phyloP scores from a whole-genome alignment of 2,113 vertebrate species.

The Ranitomeya imitator region DNA sequence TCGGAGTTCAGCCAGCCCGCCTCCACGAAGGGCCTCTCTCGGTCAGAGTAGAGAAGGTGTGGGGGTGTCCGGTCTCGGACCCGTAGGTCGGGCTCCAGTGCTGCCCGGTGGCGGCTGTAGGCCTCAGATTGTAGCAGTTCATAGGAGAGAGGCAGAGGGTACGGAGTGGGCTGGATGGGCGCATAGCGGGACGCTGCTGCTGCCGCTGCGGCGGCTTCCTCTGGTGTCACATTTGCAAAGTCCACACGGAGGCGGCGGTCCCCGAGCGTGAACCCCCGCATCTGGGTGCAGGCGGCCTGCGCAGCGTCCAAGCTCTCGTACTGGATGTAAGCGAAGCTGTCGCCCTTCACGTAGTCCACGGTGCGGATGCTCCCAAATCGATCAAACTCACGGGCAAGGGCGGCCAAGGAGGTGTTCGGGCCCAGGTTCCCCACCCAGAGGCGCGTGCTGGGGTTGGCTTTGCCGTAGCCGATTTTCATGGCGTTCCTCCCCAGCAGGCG shows the following conservation, averaged over 20 bases:
- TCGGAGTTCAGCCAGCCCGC: conserved; percentile 86
- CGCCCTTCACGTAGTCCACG: conserved; percentile 96
- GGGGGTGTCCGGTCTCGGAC: conserved; percentile 85
- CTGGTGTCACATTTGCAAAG: conserved; percentile 86
- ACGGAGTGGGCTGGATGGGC: conserved; percentile 83
- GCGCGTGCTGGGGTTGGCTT: conserved; percentile 93
- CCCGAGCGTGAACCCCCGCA: conserved; percentile 92
- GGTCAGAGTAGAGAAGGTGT: conserved; percentile 80
- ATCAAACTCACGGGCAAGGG: conserved; percentile 93
- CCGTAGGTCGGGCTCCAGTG: conserved; percentile 87
- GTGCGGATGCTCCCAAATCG: conserved; percentile 96
- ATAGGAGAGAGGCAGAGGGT: conserved; percentile 80
- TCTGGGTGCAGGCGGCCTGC: conserved; percentile 93
- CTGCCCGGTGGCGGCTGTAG: conserved; percentile 84
- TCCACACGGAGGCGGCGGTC: conserved; percentile 91
- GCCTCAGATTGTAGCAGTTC: conserved; percentile 82
- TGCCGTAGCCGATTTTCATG: conserved; percentile 96
- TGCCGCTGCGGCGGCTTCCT: conserved; percentile 72
- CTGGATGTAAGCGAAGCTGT: conserved; percentile 96
- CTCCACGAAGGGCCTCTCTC: conserved; percentile 82
- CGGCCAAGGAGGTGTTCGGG: conserved; percentile 86
- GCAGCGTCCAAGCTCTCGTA: conserved; percentile 95
- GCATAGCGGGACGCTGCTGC: conserved; percentile 63
- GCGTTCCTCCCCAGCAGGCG: conserved; percentile 90
- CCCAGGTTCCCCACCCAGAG: conserved; percentile 96